Evolutionary conservation across 2,888 invertebrate genomes (phyloP).

Genomic region (Erynnis tages): DNA sequence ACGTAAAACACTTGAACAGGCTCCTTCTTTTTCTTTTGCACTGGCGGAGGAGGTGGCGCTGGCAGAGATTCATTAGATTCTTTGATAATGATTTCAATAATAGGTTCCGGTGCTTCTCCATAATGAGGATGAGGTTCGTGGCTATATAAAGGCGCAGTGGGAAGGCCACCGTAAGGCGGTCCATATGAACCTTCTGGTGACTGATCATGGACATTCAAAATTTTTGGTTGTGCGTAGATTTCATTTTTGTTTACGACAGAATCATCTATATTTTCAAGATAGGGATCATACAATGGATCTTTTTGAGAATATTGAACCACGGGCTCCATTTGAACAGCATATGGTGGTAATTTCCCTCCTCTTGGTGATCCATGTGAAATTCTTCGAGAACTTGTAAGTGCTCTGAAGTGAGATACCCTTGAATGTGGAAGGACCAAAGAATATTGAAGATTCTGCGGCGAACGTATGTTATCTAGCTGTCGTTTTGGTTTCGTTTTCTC

Average conservation of each 20-base stretch:
- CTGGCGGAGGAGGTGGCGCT: conserved; percentile 80
- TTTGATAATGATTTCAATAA: conserved; percentile 95
- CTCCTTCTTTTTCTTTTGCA: conserved; percentile 84
- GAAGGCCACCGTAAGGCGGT: conserved; percentile 67
- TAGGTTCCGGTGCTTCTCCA: conserved; percentile 91
- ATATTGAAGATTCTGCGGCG: conserved; percentile 82
- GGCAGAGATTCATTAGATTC: conserved; percentile 92
- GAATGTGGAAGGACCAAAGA: conserved; percentile 82
- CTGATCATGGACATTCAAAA: conserved; percentile 70
- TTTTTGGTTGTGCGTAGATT: conserved; percentile 74
- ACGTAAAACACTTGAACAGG: conserved; percentile 95
- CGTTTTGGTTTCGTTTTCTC: conserved; percentile 76
- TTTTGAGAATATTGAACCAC: conserved; percentile 89
- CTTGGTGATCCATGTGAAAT: conserved; percentile 73
- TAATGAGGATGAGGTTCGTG: conserved; percentile 78
- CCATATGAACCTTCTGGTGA: conserved; percentile 70
- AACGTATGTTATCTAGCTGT: conserved; percentile 76
- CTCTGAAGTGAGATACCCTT: conserved; percentile 76
- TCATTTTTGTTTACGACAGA: conserved; percentile 67
- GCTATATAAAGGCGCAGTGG: conserved; percentile 74
- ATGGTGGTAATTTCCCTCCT: conserved; percentile 83
- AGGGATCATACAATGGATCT: conserved; percentile 87
- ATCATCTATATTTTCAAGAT: conserved; percentile 72
- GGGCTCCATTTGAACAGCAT: conserved; percentile 91
- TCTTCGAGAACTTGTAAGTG: conserved; percentile 76